phyloP scores from a whole-genome alignment of 2,797 vertebrate species.

The Danio jaintianensis region DNA sequence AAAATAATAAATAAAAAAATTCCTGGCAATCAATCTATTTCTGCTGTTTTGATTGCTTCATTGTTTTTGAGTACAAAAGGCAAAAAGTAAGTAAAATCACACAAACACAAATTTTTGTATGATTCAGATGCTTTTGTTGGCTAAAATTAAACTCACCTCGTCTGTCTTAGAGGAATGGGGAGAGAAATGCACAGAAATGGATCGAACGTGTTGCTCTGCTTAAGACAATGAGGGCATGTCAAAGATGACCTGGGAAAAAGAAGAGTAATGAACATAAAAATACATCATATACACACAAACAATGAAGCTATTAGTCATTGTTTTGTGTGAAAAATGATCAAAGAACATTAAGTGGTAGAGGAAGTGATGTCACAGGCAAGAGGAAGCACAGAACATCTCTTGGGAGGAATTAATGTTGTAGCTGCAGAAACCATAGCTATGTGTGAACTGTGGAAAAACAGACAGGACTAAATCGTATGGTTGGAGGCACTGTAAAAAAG shows the following conservation, averaged over 20 bases:
- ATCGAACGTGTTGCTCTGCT: conserved; percentile 97
- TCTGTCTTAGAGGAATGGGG: conserved; percentile 93
- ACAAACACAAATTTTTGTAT: neutral
- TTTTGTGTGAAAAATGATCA: neutral
- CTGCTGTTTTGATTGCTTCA: neutral
- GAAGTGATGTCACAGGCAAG: conserved; percentile 43
- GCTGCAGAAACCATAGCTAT: conserved; percentile 48
- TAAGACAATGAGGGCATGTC: conserved; percentile 95
- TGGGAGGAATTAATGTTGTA: conserved; percentile 32
- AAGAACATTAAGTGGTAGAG: neutral
- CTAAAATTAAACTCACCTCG: conserved; percentile 80
- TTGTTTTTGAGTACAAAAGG: neutral
- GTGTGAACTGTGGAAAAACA: neutral
- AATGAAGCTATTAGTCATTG: neutral
- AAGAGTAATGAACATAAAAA: neutral
- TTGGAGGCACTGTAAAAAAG: too few relatives aligned
- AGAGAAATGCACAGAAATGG: conserved; percentile 96
- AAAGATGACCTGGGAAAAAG: conserved; percentile 87
- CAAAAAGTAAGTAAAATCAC: neutral
- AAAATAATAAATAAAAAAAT: neutral
- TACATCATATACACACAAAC: conserved; percentile 28
- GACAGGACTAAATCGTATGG: too few relatives aligned
- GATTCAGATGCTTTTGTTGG: neutral
- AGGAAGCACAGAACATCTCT: conserved; percentile 36
- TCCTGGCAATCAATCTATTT: neutral